These are phyloP conservation scores for Andricus grossulariae DNA, from an alignment of 1,140 invertebrate species.

Conservation along the genomic window DNA sequence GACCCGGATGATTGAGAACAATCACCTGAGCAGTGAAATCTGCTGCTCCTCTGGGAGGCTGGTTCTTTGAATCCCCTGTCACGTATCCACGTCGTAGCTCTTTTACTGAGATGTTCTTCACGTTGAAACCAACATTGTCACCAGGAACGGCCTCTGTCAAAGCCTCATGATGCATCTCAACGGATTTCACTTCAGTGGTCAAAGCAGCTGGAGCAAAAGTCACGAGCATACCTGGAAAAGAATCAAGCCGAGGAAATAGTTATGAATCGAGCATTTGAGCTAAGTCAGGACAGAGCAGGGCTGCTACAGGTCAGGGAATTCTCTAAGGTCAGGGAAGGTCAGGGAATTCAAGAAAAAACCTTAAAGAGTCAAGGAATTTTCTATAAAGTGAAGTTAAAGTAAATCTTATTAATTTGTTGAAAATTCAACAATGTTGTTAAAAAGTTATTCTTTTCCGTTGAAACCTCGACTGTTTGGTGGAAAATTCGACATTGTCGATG, in stretches of 20 bases:
- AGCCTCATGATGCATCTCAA: conserved; percentile 99
- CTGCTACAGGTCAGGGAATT: too few species aligned
- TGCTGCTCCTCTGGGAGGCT: conserved; percentile 92
- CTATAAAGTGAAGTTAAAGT: too few species aligned
- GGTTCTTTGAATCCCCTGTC: conserved; percentile 97
- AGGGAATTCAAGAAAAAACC: too few species aligned
- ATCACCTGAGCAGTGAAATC: conserved; percentile 97
- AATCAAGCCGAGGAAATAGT: neutral
- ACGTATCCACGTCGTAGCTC: conserved; percentile 97
- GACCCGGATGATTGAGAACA: conserved; percentile 98
- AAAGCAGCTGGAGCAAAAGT: conserved; percentile 96
- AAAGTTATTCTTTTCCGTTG: too few species aligned
- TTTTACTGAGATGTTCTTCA: conserved; percentile 99
- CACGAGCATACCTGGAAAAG: conserved; percentile 89
- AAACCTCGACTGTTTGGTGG: too few species aligned
- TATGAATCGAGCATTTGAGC: too few species aligned
- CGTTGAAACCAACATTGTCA: conserved; percentile 99
- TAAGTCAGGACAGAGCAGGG: too few species aligned
- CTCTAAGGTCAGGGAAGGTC: too few species aligned
- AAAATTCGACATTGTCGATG: too few species aligned
- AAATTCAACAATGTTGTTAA: too few species aligned
- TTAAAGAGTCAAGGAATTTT: too few species aligned
- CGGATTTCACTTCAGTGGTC: conserved; percentile 99
- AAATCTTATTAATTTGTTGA: too few species aligned
- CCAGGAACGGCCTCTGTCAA: conserved; percentile 95